phyloP scores from a whole-genome alignment of 1,140 invertebrate species.

The silkworm (Bombyx mori) region DNA sequence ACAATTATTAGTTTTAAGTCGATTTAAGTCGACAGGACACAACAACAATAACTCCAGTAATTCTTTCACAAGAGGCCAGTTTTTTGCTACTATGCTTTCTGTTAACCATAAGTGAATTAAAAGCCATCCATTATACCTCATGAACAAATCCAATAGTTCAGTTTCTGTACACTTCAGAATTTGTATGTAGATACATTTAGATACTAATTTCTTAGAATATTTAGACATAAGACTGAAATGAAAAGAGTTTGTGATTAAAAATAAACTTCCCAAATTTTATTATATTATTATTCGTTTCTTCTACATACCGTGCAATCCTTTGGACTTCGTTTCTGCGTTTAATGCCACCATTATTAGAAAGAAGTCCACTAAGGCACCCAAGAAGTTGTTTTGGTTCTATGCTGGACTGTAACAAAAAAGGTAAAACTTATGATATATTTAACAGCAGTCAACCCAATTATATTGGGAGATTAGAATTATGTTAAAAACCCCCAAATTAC shows the following conservation, averaged over 20 bases:
- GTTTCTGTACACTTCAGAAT: slow-evolving; percentile 91
- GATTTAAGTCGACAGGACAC: slow-evolving; percentile 90
- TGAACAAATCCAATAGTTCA: slow-evolving; percentile 88
- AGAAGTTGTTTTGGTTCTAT: slow-evolving; percentile 92
- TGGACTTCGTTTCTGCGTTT: slow-evolving; percentile 88
- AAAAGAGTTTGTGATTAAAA: slow-evolving; percentile 29
- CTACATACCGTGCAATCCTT: slow-evolving; percentile 64
- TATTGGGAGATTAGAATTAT: background rate
- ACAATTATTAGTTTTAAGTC: slow-evolving; percentile 91
- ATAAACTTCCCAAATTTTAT: background rate
- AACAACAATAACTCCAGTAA: slow-evolving; percentile 85
- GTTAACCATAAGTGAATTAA: slow-evolving; percentile 90
- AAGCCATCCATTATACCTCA: slow-evolving; percentile 91
- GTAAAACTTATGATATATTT: background rate
- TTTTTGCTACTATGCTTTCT: slow-evolving; percentile 85
- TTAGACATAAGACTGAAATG: slow-evolving; percentile 92
- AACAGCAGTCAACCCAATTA: background rate
- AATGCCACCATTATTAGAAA: slow-evolving; percentile 88
- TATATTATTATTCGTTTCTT: background rate
- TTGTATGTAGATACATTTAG: slow-evolving; percentile 95
- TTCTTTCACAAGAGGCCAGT: slow-evolving; percentile 89
- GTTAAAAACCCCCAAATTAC: background rate
- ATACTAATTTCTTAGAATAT: slow-evolving; percentile 95
- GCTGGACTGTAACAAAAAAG: slow-evolving; percentile 82
- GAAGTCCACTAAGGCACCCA: slow-evolving; percentile 86